Conservation (phyloP, 2,888 invertebrate genomes). For the Steinernema carpocapsae region DNA sequence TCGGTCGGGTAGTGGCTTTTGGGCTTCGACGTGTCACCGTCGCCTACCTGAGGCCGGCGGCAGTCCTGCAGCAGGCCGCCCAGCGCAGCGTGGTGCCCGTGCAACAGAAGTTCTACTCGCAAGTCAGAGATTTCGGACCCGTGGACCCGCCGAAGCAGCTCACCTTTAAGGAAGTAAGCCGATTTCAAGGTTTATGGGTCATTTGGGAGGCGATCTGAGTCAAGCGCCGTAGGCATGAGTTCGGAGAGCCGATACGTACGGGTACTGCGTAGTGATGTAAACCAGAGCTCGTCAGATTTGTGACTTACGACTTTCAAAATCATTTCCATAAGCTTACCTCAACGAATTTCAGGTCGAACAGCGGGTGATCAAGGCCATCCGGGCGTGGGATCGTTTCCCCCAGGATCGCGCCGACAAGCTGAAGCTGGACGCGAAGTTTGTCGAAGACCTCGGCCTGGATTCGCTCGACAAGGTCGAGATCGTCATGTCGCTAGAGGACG, state of each 20-base stretch:
- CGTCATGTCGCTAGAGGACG: slow-evolving; percentile 98
- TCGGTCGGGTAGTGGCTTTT: slow-evolving; percentile 9
- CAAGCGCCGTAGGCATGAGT: too few relatives aligned
- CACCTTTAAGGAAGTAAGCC: slow-evolving; percentile 60
- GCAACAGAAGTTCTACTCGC: slow-evolving; percentile 24
- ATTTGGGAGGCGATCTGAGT: too few relatives aligned
- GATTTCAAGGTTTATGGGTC: slow-evolving; percentile 33
- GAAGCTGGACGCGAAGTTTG: slow-evolving; percentile 87
- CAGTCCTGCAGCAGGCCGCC: neutral
- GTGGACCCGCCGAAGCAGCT: slow-evolving; percentile 62
- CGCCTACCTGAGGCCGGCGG: neutral
- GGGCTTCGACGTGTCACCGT: slow-evolving; percentile 24
- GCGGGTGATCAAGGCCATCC: slow-evolving; percentile 65
- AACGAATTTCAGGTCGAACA: slow-evolving; percentile 58
- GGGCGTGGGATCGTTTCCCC: slow-evolving; percentile 67
- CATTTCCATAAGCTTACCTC: neutral
- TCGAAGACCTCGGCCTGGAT: slow-evolving; percentile 92
- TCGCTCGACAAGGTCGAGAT: slow-evolving; percentile 97
- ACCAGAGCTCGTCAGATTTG: neutral
- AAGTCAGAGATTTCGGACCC: slow-evolving; percentile 23
- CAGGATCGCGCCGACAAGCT: slow-evolving; percentile 74
- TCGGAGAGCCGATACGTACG: too few relatives aligned
- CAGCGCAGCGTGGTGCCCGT: neutral
- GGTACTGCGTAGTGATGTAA: slow-evolving; percentile 6
- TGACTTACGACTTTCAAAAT: neutral